Evolutionary conservation across 1,140 invertebrate species (phyloP).

Genomic region (Tachypleus tridentatus): DNA sequence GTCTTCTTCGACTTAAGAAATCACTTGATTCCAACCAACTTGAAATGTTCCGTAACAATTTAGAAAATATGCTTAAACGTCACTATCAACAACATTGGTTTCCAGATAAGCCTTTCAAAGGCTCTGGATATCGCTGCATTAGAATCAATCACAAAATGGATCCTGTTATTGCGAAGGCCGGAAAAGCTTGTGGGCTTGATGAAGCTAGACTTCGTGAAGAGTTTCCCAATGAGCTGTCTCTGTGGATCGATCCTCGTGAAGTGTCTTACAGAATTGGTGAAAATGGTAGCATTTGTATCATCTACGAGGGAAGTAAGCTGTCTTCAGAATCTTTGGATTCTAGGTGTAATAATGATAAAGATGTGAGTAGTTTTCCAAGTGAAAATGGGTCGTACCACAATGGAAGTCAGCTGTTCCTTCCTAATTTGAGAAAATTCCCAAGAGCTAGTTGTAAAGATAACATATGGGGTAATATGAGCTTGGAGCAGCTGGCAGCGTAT

Average conservation of each 20-base stretch:
- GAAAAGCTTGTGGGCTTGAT: conserved; percentile 41
- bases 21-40: conserved; percentile 39
- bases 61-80: conserved; percentile 41
- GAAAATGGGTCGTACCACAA: no score
- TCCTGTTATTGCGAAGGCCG: conserved; percentile 47
- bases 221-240: conserved; percentile 50
- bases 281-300: conserved; percentile 53
- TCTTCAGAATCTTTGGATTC: no score
- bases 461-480: no score
- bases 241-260: conserved; percentile 55
- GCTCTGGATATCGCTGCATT: conserved; percentile 51
- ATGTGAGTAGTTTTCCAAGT: no score
- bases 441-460: no score
- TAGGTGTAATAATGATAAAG: no score
- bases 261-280: conserved; percentile 55
- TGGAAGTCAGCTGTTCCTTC: no score
- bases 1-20: conserved; percentile 41
- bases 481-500: no score
- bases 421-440: no score
- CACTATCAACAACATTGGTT: conserved; percentile 54
- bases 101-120: conserved; percentile 48
- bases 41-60: conserved; percentile 41
- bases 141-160: conserved; percentile 54
- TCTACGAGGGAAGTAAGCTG: conserved; percentile 36
- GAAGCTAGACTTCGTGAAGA: conserved; percentile 37